These are phyloP conservation scores for Nycticebus coucang DNA, from an alignment of 2,113 vertebrate genomes.

Conservation along the genomic window DNA sequence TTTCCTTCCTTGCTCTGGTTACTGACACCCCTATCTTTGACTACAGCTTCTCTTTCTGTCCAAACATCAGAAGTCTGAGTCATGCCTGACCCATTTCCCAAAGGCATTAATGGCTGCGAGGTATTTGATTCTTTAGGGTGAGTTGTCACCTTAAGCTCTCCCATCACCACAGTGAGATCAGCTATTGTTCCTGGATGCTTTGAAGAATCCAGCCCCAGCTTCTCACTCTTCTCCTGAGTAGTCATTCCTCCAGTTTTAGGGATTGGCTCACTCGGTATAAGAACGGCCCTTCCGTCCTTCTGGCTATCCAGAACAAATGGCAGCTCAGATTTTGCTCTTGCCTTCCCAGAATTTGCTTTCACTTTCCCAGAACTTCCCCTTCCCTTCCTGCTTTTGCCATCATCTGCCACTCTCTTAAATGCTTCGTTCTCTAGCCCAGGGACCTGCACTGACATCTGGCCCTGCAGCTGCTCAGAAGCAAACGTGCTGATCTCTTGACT, in stretches of 20 bases:
- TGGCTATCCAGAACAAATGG: background rate
- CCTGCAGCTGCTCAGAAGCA: background rate
- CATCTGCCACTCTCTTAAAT: constrained; percentile 65
- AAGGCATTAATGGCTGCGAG: background rate
- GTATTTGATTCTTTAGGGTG: background rate
- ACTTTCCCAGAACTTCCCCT: constrained; percentile 57
- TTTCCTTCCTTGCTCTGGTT: constrained; percentile 29
- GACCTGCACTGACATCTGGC: accelerated
- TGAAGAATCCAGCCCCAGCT: background rate
- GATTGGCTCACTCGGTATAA: accelerated
- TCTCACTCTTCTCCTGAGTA: background rate
- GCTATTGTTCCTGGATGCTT: accelerated
- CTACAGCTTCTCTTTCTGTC: background rate
- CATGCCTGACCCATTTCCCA: background rate
- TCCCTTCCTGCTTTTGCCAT: constrained; percentile 78
- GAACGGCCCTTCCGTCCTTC: accelerated
- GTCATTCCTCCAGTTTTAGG: background rate
- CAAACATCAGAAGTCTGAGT: background rate
- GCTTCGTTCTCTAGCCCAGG: constrained; percentile 62
- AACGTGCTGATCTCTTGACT: background rate
- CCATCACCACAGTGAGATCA: accelerated
- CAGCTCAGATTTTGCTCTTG: constrained; percentile 62
- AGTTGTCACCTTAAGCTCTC: accelerated
- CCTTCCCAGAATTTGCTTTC: constrained; percentile 70
- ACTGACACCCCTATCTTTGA: accelerated